phyloP scores from a whole-genome alignment of 2,113 vertebrate species.

The Meles meles region DNA sequence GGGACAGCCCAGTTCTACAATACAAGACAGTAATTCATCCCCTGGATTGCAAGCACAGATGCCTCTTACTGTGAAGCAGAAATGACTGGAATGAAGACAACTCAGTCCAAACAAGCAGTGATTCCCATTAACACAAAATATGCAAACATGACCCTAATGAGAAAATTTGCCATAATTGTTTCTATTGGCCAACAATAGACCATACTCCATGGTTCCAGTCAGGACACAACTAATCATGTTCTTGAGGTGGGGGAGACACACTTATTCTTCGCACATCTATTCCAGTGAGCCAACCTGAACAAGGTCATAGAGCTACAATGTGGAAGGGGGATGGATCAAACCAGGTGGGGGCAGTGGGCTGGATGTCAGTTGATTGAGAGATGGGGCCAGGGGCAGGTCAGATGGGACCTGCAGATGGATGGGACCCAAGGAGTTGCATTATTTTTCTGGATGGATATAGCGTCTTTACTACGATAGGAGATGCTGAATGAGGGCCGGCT shows the following conservation, averaged over 20 bases:
- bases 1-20: not conserved
- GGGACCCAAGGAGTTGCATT: not conserved
- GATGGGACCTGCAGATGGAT: not conserved
- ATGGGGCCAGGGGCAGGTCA: not conserved
- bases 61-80: not conserved
- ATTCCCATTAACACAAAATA: not conserved
- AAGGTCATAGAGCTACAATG: not conserved
- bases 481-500: not conserved
- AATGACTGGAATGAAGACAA: conserved; percentile 6
- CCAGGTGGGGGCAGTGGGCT: not conserved
- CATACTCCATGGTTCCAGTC: not conserved
- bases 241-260: not conserved
- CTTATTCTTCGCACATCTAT: not conserved
- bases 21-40: not conserved
- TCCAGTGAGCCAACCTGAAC: not conserved
- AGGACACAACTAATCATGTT: not conserved
- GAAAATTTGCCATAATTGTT: not conserved
- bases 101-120: not conserved
- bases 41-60: not conserved
- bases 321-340: not conserved
- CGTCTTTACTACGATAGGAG: not conserved
- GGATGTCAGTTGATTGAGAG: not conserved
- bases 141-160: not conserved
- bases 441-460: not conserved
- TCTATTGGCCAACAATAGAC: not conserved